A percentile compares a stretch with the other conserved stretches of the same genome.
These are phyloP conservation scores for Desoria tigrina DNA, from an alignment of 2,888 invertebrate genomes.

Conservation along the genomic window DNA sequence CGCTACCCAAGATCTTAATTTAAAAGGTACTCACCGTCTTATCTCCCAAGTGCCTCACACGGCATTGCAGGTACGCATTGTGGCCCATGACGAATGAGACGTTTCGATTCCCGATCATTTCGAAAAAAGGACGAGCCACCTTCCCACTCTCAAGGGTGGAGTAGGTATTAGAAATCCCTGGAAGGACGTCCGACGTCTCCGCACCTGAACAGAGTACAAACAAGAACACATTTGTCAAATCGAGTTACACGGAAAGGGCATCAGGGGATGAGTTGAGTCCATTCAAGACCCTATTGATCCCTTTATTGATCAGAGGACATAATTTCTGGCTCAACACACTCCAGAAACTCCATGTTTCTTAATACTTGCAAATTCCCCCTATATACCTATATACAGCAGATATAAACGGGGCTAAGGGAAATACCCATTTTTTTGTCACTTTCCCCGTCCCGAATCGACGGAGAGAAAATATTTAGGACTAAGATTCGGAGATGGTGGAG, in stretches of 20 bases:
- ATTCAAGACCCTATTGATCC: neutral
- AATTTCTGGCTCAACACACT: neutral
- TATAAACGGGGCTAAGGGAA: too few relatives aligned
- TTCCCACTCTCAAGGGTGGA: slow-evolving; percentile 47
- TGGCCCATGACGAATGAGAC: slow-evolving; percentile 82
- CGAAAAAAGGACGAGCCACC: slow-evolving; percentile 74
- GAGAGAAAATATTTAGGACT: too few relatives aligned
- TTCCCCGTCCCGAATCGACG: neutral
- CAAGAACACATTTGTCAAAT: slow-evolving; percentile 11
- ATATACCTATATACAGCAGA: too few relatives aligned
- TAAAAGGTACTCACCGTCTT: slow-evolving; percentile 78
- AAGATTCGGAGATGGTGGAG: neutral
- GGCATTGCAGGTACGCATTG: slow-evolving; percentile 74
- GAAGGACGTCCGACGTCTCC: slow-evolving; percentile 52
- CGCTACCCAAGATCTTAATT: too few relatives aligned
- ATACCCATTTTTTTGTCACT: slow-evolving; percentile 11
- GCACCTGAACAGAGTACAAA: slow-evolving; percentile 47
- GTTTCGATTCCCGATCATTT: slow-evolving; percentile 79
- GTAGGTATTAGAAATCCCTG: slow-evolving; percentile 50
- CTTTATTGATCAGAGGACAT: neutral
- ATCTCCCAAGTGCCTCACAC: slow-evolving; percentile 83
- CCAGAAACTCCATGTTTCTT: too few relatives aligned
- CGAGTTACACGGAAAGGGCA: neutral
- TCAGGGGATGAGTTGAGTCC: too few relatives aligned
- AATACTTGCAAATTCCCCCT: too few relatives aligned